A percentile compares a stretch with the other conserved stretches of the same genome.
These are phyloP conservation scores for Strix aluco DNA, from an alignment of 2,113 vertebrate genomes.

Conservation along the genomic window DNA sequence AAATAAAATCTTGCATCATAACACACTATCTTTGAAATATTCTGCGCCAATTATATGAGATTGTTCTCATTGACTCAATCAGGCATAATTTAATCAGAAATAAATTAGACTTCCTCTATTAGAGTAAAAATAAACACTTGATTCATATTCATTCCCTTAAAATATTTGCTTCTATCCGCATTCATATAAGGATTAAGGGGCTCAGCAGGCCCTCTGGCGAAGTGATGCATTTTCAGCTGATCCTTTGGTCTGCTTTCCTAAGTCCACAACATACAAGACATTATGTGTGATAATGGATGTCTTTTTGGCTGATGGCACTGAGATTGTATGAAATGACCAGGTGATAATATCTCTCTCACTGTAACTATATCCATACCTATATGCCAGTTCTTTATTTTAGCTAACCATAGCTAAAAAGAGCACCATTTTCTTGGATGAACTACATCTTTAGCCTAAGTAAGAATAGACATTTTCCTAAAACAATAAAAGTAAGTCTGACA, in stretches of 20 bases:
- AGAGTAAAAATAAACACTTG: constrained; percentile 12
- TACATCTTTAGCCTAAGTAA: not conserved
- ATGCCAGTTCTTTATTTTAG: not conserved
- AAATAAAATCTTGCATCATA: constrained; percentile 22
- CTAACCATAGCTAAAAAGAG: not conserved
- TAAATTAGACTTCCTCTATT: not conserved
- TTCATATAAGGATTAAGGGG: not conserved
- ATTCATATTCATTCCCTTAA: not conserved
- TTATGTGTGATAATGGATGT: not conserved
- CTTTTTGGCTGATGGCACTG: not conserved
- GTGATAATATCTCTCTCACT: not conserved
- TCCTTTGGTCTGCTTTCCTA: not conserved
- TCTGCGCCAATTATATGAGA: not conserved
- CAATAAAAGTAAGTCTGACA: not conserved
- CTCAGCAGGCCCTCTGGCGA: not conserved
- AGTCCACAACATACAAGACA: not conserved
- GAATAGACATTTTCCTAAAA: not conserved
- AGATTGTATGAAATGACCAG: not conserved
- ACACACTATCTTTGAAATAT: not conserved
- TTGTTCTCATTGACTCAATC: constrained; percentile 11
- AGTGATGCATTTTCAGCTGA: not conserved
- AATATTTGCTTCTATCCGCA: not conserved
- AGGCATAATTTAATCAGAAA: constrained; percentile 42
- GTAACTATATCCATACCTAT: not conserved
- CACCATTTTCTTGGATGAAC: not conserved